Percentiles rank a stretch among this genome's conserved stretches.
Evolutionary conservation across 2,113 vertebrate genomes (phyloP).

Genomic region (Protobothrops flavoviridis): DNA sequence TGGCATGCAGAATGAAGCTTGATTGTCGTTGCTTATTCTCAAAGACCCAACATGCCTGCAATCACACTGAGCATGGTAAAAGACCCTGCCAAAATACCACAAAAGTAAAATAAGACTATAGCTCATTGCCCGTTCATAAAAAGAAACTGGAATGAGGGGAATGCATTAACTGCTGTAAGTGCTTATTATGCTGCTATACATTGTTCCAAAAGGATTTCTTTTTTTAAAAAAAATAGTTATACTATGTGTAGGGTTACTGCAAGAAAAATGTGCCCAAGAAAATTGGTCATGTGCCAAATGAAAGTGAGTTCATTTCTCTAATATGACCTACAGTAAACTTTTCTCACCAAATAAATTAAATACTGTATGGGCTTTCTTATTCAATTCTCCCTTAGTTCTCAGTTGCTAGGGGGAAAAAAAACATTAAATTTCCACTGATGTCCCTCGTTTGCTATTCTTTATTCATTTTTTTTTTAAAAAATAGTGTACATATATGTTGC

Average conservation of each 20-base stretch:
- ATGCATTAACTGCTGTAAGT: slow-evolving; percentile 37
- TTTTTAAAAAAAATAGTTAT: neutral
- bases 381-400: slow-evolving; percentile 7
- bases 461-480: neutral
- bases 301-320: neutral
- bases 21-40: slow-evolving; percentile 42
- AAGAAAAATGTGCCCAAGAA: slow-evolving; percentile 20
- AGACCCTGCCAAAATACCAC: slow-evolving; percentile 50
- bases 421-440: neutral
- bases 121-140: slow-evolving; percentile 34
- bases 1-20: slow-evolving; percentile 36
- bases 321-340: slow-evolving; percentile 33
- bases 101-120: slow-evolving; percentile 20
- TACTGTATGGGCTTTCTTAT: slow-evolving; percentile 15
- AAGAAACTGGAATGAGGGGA: slow-evolving; percentile 40
- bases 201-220: slow-evolving; percentile 42
- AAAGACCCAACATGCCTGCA: slow-evolving; percentile 28
- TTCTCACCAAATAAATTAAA: slow-evolving; percentile 6
- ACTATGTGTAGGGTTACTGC: slow-evolving; percentile 17
- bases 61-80: slow-evolving; percentile 36
- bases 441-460: neutral
- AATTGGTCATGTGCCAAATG: slow-evolving; percentile 8
- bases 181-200: slow-evolving; percentile 31
- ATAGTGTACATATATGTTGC: neutral
- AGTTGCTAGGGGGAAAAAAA: neutral